Evolutionary conservation across 2,888 invertebrate genomes (phyloP), one percentile per base, ranked within the genome.

Genomic region (Andrena minutula): DNA sequence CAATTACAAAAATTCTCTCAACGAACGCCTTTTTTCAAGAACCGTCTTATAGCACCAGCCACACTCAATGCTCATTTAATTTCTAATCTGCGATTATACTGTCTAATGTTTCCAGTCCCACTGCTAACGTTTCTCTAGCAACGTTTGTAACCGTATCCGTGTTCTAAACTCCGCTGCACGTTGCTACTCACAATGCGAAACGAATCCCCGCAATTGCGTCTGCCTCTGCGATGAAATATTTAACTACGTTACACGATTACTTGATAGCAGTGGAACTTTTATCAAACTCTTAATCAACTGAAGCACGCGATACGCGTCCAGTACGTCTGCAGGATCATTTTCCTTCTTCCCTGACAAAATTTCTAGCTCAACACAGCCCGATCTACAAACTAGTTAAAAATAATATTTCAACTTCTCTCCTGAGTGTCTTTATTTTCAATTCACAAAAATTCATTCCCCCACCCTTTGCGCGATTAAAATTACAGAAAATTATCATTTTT

Each of bases 91-190:
- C 16, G 23, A 56, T 20, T 56, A 56, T 23, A 56, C 56, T 26
- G 23, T 26, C 23, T 26, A 56, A 26, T 56, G 23, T 56, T 56
- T 56, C 23, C 23, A 47, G 26, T 47, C 26, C 47, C 20, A 16
- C 5, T 1, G 41, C 23, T 23, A 64, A 47, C 47, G 23, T 56
- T 64, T 64, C 23, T 47, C 12, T 10, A 47, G 41, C 35, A 20
- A 64, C 47, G 20, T 49, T 64, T 64, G 47, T 47, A 66, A 66
- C n/a, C 26, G 66, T 66, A 51, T 66, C 28, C 28, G 12, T 51
- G 66, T 49, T 66, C 66, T 51, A 35, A 66, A 66, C 66, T 66
- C 16, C 51, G 20, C 23, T 20, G 26, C 4, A n/a, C 20, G 26
- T 64, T 26, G 16, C 5, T 23, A 4, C 66, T 66, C 30, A 30